Evolutionary conservation across 1,140 invertebrate genomes (phyloP).

Genomic region (Oreohelix idahoensis): DNA sequence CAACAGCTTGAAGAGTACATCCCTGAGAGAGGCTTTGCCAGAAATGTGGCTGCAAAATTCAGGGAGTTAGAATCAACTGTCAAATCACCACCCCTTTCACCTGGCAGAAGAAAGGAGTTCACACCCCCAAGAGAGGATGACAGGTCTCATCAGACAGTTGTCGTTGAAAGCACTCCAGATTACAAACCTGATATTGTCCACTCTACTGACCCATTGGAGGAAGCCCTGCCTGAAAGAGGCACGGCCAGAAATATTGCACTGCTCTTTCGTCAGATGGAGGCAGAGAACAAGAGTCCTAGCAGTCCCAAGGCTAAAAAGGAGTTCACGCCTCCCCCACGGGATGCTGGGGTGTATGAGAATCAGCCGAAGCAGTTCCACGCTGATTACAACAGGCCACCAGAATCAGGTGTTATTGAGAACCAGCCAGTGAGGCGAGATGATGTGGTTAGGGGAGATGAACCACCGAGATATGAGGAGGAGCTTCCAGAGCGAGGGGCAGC

Average conservation of each 20-base stretch:
- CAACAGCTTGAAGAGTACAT: slow-evolving; percentile 52
- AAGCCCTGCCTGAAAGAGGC: slow-evolving; percentile 62
- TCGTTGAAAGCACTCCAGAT: slow-evolving; percentile 61
- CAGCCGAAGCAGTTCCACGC: slow-evolving; percentile 52
- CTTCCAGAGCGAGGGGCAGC: slow-evolving; percentile 68
- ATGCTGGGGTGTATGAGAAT: slow-evolving; percentile 61
- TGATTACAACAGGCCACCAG: slow-evolving; percentile 53
- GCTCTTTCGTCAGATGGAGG: slow-evolving; percentile 59
- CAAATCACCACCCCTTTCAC: slow-evolving; percentile 47
- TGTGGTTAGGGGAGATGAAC: slow-evolving; percentile 51
- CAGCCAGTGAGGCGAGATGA: slow-evolving; percentile 54
- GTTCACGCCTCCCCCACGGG: slow-evolving; percentile 54
- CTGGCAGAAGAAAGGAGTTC: slow-evolving; percentile 54
- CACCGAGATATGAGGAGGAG: slow-evolving; percentile 48
- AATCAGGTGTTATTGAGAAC: slow-evolving; percentile 66
- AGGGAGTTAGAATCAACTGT: slow-evolving; percentile 55
- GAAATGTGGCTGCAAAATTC: slow-evolving; percentile 63
- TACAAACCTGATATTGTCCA: slow-evolving; percentile 55
- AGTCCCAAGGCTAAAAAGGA: slow-evolving; percentile 53
- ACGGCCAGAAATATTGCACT: slow-evolving; percentile 60
- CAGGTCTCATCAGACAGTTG: slow-evolving; percentile 47
- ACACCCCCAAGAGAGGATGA: slow-evolving; percentile 60
- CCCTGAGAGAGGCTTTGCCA: slow-evolving; percentile 62
- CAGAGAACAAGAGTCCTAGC: slow-evolving; percentile 43
- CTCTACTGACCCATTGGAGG: slow-evolving; percentile 51